A percentile compares a stretch with the other conserved stretches of the same genome.
phyloP scores from a whole-genome alignment of 30 jellyfish, hydroid and myxozoan genomes.

The Chrysaora quinquecirrha region DNA sequence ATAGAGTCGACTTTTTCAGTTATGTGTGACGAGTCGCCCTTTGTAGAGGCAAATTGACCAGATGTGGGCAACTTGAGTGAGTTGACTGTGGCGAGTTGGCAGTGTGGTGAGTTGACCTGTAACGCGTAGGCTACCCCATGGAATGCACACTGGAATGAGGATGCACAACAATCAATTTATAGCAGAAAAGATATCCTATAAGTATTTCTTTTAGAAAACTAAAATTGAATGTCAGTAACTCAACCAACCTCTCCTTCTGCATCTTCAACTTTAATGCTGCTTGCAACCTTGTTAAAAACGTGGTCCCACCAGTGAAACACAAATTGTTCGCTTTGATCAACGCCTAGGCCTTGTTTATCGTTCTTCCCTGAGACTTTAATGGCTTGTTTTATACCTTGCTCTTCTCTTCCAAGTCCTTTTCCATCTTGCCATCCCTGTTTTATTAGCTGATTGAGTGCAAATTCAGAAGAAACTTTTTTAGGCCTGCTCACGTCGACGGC shows the following conservation, averaged over 20 bases:
- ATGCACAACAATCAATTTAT: too few relatives aligned
- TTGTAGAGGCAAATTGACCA: too few relatives aligned
- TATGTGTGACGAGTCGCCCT: too few relatives aligned
- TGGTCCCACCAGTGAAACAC: slow-evolving; percentile 99
- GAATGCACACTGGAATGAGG: slow-evolving; percentile 24
- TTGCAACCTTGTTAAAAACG: slow-evolving; percentile 94
- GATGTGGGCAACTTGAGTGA: too few relatives aligned
- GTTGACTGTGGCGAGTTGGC: too few relatives aligned
- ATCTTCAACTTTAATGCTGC: slow-evolving; percentile 58
- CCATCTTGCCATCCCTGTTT: slow-evolving; percentile 96
- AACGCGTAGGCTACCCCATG: slow-evolving; percentile 11
- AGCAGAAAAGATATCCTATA: too few relatives aligned
- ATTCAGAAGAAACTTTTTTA: neutral
- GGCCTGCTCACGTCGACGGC: slow-evolving; percentile 1
- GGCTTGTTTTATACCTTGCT: slow-evolving; percentile 89
- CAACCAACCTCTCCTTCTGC: slow-evolving; percentile 68
- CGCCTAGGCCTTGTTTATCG: slow-evolving; percentile 90
- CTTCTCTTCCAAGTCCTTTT: slow-evolving; percentile 87
- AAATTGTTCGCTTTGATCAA: slow-evolving; percentile 79
- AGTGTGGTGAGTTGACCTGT: too few relatives aligned
- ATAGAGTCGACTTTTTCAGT: too few relatives aligned
- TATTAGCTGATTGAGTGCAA: slow-evolving; percentile 42
- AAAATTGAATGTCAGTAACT: too few relatives aligned
- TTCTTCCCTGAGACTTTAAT: slow-evolving; percentile 84
- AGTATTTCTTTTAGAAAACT: too few relatives aligned